phyloP scores from a whole-genome alignment of 2,888 invertebrate species.

The Ormyrus pomaceus region DNA sequence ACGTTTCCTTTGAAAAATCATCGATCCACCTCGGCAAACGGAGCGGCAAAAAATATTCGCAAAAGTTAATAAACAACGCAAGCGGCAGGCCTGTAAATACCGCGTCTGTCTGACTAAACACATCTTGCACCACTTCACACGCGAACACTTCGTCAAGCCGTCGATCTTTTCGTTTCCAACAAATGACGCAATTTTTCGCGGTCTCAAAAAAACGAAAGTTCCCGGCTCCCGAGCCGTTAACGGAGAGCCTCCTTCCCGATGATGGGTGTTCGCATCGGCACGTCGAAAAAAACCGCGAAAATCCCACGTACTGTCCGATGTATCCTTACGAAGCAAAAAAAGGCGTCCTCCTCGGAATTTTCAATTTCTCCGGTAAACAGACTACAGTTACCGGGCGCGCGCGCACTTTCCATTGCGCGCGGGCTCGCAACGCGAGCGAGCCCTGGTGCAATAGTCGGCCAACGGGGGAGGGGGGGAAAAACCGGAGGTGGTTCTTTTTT shows the following conservation, averaged over 20 bases:
- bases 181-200: too few relatives aligned
- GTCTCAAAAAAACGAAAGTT: too few relatives aligned
- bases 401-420: slow-evolving; percentile 47
- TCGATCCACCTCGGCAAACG: too few relatives aligned
- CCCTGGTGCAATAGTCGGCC: too few relatives aligned
- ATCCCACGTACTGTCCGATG: not conserved
- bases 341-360: not conserved
- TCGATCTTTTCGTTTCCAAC: too few relatives aligned
- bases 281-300: not conserved
- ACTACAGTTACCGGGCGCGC: slow-evolving; percentile 43
- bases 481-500: not conserved
- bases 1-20: too few relatives aligned
- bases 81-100: not conserved
- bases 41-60: too few relatives aligned
- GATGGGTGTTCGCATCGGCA: too few relatives aligned
- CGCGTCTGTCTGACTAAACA: not conserved
- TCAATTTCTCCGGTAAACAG: slow-evolving; percentile 18
- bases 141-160: not conserved
- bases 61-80: too few relatives aligned
- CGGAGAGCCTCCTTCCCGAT: too few relatives aligned
- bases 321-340: not conserved
- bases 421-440: not conserved
- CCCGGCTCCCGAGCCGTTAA: too few relatives aligned
- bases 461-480: not conserved
- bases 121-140: not conserved